These are phyloP conservation scores for Pristionchus maxplancki DNA, from an alignment of 2,888 invertebrate species.

Conservation along the genomic window DNA sequence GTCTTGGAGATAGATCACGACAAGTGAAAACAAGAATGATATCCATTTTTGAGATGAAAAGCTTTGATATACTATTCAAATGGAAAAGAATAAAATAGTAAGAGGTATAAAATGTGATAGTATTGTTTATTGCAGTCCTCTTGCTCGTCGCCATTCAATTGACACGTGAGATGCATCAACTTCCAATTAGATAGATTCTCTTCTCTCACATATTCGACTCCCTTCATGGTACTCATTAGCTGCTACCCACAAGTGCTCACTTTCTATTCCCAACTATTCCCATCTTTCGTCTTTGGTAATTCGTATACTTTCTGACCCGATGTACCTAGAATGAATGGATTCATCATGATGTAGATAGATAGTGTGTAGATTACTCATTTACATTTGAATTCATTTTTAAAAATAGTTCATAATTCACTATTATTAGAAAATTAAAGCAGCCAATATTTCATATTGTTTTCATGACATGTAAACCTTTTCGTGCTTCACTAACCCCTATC, in stretches of 20 bases:
- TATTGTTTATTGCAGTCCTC: slow-evolving; percentile 51
- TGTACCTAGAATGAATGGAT: neutral
- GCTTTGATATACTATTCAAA: no score
- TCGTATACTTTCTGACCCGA: neutral
- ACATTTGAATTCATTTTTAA: neutral
- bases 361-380: neutral
- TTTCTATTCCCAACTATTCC: slow-evolving; percentile 1
- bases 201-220: neutral
- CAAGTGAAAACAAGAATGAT: no score
- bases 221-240: slow-evolving; percentile 30
- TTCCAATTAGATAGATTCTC: neutral
- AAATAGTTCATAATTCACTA: neutral
- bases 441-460: slow-evolving; percentile 30
- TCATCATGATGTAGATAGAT: neutral
- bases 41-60: no score
- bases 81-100: no score
- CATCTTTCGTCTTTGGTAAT: neutral
- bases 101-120: no score
- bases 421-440: neutral
- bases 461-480: slow-evolving; percentile 31
- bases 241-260: neutral
- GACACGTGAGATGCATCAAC: slow-evolving; percentile 9
- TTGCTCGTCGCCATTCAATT: slow-evolving; percentile 49
- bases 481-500: slow-evolving; percentile 31
- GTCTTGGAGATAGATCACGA: no score